phyloP scores from a whole-genome alignment of 2,888 invertebrate species.

The Camptogramma bilineatum region DNA sequence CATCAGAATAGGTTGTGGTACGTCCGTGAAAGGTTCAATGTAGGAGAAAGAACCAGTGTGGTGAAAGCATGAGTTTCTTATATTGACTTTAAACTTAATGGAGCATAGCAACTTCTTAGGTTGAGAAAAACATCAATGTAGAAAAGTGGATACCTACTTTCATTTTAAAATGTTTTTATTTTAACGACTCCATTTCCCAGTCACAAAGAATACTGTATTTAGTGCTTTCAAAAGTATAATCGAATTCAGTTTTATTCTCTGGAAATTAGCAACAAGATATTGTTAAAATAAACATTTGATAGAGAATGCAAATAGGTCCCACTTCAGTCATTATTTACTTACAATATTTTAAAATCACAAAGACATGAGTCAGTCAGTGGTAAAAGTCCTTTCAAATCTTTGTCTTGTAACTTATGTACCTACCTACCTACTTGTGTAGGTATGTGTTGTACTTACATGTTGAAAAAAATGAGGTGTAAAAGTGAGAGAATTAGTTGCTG shows the following conservation, averaged over 20 bases:
- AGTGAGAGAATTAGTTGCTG: not conserved
- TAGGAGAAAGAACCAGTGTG: not conserved
- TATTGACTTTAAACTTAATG: not conserved
- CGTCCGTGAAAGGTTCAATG: not conserved
- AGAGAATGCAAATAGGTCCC: not conserved
- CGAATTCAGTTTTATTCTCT: not conserved
- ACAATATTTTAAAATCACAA: slow-evolving; percentile 1
- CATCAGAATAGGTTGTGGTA: not conserved
- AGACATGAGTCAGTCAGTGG: slow-evolving; percentile 22
- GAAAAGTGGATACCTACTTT: not conserved
- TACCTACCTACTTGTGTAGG: not conserved
- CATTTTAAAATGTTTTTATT: not conserved
- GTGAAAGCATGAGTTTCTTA: not conserved
- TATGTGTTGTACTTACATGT: not conserved
- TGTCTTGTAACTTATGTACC: slow-evolving; percentile 12
- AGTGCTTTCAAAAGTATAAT: too few relatives aligned
- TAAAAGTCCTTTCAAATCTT: slow-evolving; percentile 21
- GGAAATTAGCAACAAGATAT: not conserved
- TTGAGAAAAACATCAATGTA: too few relatives aligned
- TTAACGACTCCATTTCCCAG: not conserved
- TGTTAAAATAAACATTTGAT: not conserved
- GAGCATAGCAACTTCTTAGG: not conserved
- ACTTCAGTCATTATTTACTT: not conserved
- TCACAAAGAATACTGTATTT: not conserved
- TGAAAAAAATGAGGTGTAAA: not conserved